These are phyloP conservation scores for zebrafish (Danio rerio) DNA, from an alignment of 2,113 vertebrate genomes.

Conservation along the genomic window GRCz12tu NC_133181.1:52613501-52614000, in stretches of 20 bases:
- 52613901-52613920: conserved; percentile 81
- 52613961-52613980: conserved; percentile 32
- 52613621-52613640: background rate
- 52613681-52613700: background rate
- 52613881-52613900: conserved; percentile 80
- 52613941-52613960: conserved; percentile 68
- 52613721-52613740: background rate
- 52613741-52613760: background rate
- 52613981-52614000: background rate
- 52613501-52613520: background rate
- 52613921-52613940: conserved; percentile 80
- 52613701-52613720: background rate
- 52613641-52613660: background rate
- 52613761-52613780: conserved; percentile 19
- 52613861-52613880: conserved; percentile 85
- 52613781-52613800: background rate
- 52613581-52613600: background rate
- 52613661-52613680: background rate
- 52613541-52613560: background rate
- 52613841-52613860: conserved; percentile 84
- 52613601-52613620: no score
- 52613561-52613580: background rate
- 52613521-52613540: background rate
- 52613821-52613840: conserved; percentile 84
- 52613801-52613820: conserved; percentile 77